Evolutionary conservation across 2,888 invertebrate genomes (phyloP).

Genomic region (Limnephilus lunatus): DNA sequence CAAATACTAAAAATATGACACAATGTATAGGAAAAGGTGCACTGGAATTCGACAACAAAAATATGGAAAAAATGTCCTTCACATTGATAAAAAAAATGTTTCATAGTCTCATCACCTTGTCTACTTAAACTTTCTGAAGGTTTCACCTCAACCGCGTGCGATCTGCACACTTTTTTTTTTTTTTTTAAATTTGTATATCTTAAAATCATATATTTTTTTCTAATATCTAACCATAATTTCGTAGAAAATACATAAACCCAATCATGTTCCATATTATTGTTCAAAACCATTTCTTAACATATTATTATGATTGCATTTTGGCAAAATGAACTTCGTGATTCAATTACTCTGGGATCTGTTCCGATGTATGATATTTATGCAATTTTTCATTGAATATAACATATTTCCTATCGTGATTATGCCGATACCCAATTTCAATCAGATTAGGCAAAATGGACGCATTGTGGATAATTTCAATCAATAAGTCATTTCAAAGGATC

Average conservation of each 20-base stretch:
- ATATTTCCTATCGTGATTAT: constrained; percentile 23
- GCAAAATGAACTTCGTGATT: constrained; percentile 30
- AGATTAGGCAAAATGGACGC: not conserved
- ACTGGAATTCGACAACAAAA: no score
- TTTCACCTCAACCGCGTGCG: no score
- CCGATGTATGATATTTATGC: not conserved
- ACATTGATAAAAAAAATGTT: no score
- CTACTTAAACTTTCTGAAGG: no score
- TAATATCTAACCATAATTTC: not conserved
- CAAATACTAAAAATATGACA: no score
- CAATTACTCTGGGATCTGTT: constrained; percentile 11
- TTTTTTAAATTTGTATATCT: no score
- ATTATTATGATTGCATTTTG: constrained; percentile 4
- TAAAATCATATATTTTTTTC: no score
- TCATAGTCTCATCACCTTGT: no score
- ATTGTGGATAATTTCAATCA: not conserved
- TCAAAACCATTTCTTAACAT: not conserved
- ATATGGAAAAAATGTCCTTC: no score
- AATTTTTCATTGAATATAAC: not conserved
- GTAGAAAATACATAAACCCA: not conserved
- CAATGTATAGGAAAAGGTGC: no score
- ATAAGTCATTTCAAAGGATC: no score
- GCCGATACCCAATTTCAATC: not conserved
- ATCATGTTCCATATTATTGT: not conserved
- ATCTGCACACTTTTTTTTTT: no score